Evolutionary conservation across 1,140 invertebrate genomes (phyloP).

Genomic region (Apis laboriosa): DNA sequence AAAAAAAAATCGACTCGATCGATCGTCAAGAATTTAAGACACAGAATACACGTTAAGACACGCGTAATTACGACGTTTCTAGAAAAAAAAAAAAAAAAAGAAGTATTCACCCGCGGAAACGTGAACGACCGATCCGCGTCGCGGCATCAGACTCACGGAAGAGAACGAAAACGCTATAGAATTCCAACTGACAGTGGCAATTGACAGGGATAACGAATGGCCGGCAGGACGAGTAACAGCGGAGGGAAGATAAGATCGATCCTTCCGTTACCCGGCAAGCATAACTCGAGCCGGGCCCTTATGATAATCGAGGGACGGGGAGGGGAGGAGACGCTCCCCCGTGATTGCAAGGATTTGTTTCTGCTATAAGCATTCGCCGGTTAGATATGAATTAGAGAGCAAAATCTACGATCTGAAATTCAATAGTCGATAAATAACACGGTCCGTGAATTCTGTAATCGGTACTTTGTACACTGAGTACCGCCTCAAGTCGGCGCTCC

Average conservation of each 20-base stretch:
- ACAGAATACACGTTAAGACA: too few species aligned
- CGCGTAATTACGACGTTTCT: too few species aligned
- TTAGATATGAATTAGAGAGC: slow-evolving; percentile 72
- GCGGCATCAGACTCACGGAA: slow-evolving; percentile 45
- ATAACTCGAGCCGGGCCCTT: slow-evolving; percentile 55
- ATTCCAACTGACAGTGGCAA: slow-evolving; percentile 68
- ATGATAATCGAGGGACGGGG: slow-evolving; percentile 66
- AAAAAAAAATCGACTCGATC: too few species aligned
- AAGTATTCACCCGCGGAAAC: too few species aligned
- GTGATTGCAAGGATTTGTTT: slow-evolving; percentile 73
- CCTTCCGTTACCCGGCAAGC: slow-evolving; percentile 54
- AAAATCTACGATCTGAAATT: slow-evolving; percentile 73
- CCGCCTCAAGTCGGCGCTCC: slow-evolving; percentile 50
- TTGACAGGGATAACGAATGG: slow-evolving; percentile 73
- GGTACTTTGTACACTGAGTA: slow-evolving; percentile 65
- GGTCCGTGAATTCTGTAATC: slow-evolving; percentile 71
- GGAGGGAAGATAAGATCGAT: slow-evolving; percentile 65
- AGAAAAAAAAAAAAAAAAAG: too few species aligned
- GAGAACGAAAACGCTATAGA: slow-evolving; percentile 55
- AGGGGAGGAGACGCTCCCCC: slow-evolving; percentile 10
- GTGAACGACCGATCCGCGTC: not conserved
- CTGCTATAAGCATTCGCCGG: slow-evolving; percentile 65
- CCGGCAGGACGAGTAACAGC: slow-evolving; percentile 65
- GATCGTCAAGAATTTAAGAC: too few species aligned
- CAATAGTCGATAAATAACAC: slow-evolving; percentile 76